These are phyloP conservation scores for Drosophila kanekoi DNA, from an alignment of 2,888 invertebrate species.

Conservation along the genomic window DNA sequence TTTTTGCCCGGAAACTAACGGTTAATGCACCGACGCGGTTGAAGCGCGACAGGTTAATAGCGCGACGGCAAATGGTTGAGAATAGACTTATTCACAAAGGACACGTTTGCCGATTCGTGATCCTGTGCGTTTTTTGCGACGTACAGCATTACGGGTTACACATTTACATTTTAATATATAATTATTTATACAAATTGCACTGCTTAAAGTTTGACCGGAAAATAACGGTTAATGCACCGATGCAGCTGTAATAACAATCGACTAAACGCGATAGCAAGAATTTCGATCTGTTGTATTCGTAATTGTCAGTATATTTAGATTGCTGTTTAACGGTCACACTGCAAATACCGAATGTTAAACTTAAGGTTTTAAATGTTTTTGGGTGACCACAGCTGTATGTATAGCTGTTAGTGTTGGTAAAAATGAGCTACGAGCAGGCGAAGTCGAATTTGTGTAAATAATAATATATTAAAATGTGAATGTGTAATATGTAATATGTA, in stretches of 20 bases:
- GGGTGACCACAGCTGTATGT: conserved; percentile 18
- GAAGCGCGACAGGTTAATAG: conserved; percentile 46
- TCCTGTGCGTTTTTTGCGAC: too few relatives aligned
- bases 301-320: neutral
- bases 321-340: neutral
- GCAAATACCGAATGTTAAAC: conserved; percentile 4
- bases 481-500: conserved; percentile 15
- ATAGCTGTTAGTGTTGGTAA: conserved; percentile 23
- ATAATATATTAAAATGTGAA: conserved; percentile 44
- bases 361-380: neutral
- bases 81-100: conserved; percentile 16
- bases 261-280: neutral
- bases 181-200: conserved; percentile 44
- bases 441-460: conserved; percentile 45
- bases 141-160: conserved; percentile 12
- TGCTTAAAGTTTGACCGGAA: neutral
- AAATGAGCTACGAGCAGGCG: conserved; percentile 30
- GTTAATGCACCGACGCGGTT: too few relatives aligned
- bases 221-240: too few relatives aligned
- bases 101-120: conserved; percentile 15
- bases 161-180: conserved; percentile 39
- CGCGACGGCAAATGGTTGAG: conserved; percentile 11
- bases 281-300: neutral
- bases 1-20: too few relatives aligned
- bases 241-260: neutral